Percentiles rank a stretch among this genome's conserved stretches.
Evolutionary conservation across 2,797 vertebrate species (phyloP).

Genomic region (Sebastolobus alascanus): DNA sequence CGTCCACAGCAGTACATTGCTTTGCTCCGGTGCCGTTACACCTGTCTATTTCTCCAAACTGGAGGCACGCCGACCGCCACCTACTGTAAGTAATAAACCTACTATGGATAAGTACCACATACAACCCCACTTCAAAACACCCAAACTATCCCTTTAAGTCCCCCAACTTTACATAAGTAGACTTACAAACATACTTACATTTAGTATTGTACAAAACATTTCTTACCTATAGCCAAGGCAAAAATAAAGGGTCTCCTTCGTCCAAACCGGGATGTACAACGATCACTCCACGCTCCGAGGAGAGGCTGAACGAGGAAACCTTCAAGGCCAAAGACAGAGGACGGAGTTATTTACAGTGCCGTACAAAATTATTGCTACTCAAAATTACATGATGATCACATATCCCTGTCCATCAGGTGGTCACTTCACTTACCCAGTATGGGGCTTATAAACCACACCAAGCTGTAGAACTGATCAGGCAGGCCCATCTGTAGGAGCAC

Average conservation of each 20-base stretch:
- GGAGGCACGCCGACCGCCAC: no score
- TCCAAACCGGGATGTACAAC: conserved; percentile 96
- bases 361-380: background rate
- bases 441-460: conserved; percentile 99
- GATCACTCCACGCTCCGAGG: conserved; percentile 97
- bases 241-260: conserved; percentile 97
- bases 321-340: conserved; percentile 69
- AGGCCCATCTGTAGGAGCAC: conserved; percentile 98
- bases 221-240: conserved; percentile 94
- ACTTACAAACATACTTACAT: background rate
- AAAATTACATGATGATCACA: conserved; percentile 3
- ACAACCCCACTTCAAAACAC: no score
- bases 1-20: no score
- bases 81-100: no score
- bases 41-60: no score
- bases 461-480: conserved; percentile 96
- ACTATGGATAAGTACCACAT: background rate
- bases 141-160: no score
- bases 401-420: background rate
- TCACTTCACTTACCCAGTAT: conserved; percentile 89
- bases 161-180: background rate
- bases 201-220: background rate
- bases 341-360: conserved; percentile 1
- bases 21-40: no score
- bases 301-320: conserved; percentile 97